These are phyloP conservation scores for Sterna hirundo DNA, from an alignment of 2,113 vertebrate genomes.

Conservation along the genomic window DNA sequence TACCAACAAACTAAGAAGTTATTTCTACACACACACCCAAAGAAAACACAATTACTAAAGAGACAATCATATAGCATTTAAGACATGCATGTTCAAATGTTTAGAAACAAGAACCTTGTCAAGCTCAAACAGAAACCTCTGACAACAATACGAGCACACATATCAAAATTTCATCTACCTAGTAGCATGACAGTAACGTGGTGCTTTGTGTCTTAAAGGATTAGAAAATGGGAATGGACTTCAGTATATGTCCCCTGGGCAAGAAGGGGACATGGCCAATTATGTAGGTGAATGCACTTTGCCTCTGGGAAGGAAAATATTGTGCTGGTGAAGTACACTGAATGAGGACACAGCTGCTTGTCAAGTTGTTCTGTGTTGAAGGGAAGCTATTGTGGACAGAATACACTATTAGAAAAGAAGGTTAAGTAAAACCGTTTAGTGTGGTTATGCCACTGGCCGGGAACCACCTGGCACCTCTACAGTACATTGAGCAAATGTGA, in stretches of 20 bases:
- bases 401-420: background rate
- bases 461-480: background rate
- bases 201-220: background rate
- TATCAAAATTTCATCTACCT: constrained; percentile 63
- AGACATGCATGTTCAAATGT: constrained; percentile 29
- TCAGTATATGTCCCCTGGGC: background rate
- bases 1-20: constrained; percentile 26
- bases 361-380: constrained; percentile 8
- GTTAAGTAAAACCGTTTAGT: background rate
- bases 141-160: constrained; percentile 30
- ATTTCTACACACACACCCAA: background rate
- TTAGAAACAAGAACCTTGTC: constrained; percentile 53
- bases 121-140: constrained; percentile 33
- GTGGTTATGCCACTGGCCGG: background rate
- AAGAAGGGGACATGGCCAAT: constrained; percentile 14
- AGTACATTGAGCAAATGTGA: background rate
- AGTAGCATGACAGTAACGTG: constrained; percentile 1
- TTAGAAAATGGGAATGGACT: constrained; percentile 7
- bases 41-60: constrained; percentile 22
- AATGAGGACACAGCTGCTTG: background rate
- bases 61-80: constrained; percentile 17
- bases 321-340: background rate
- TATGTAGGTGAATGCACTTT: constrained; percentile 44
- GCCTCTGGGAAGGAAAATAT: constrained; percentile 5
- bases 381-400: background rate